Evolutionary conservation across 2,113 vertebrate species (phyloP).

Genomic region (Amblyornis subalaris): DNA sequence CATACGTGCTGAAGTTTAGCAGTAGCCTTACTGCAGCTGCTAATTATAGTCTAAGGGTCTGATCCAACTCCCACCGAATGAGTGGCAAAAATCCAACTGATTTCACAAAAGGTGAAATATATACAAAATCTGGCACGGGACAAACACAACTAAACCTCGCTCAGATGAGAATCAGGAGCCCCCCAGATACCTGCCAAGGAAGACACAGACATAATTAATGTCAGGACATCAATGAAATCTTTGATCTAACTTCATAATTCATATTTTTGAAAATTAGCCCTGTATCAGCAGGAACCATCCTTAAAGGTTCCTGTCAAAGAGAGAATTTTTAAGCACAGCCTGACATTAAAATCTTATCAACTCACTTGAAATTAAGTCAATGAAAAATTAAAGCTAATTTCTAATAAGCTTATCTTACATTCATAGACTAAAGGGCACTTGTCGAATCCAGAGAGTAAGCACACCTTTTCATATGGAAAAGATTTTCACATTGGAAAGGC

Average conservation of each 20-base stretch:
- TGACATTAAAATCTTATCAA: constrained; percentile 84
- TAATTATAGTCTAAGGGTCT: constrained; percentile 38
- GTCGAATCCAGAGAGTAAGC: background rate
- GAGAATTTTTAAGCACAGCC: constrained; percentile 82
- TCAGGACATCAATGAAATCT: constrained; percentile 55
- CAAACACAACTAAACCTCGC: constrained; percentile 14
- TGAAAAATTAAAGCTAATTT: constrained; percentile 82
- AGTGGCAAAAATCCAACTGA: constrained; percentile 44
- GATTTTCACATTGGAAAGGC: constrained; percentile 3
- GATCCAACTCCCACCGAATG: constrained; percentile 37
- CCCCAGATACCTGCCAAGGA: background rate
- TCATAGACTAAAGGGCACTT: constrained; percentile 53
- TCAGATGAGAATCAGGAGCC: background rate
- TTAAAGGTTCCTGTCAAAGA: constrained; percentile 84
- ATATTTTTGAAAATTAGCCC: constrained; percentile 61
- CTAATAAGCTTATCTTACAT: constrained; percentile 68
- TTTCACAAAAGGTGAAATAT: constrained; percentile 38
- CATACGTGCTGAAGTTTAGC: constrained; percentile 1
- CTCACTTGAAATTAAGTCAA: constrained; percentile 88
- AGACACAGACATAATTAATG: constrained; percentile 38
- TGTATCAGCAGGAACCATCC: constrained; percentile 66
- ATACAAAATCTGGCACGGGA: background rate
- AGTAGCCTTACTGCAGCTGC: constrained; percentile 1
- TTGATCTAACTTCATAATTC: constrained; percentile 66
- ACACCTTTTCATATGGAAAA: constrained; percentile 23